Evolutionary conservation across 2,797 vertebrate genomes (phyloP), one percentile per base, ranked within the genome.

Genomic region (Chrosomus eos): DNA sequence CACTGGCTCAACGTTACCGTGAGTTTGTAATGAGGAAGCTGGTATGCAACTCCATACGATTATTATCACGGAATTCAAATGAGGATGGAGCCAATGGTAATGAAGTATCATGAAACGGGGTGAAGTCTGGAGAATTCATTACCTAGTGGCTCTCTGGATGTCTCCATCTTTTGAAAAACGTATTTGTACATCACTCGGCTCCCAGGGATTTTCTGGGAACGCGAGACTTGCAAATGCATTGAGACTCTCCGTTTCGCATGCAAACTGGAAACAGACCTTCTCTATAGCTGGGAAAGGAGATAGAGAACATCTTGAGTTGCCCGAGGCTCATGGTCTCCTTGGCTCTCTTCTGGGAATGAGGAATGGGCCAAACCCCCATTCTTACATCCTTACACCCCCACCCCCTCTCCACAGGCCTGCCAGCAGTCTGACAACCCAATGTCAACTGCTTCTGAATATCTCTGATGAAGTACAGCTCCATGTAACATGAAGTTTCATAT

Each of bases 251-350:
- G 8, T 80, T 67, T 67, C 23, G 5, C 48, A 83, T 77, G 33
- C 18, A 23, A 55, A 83, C 62, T 68, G 36, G 64, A 48, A 84
- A 67, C 33, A 33, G 60, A 68, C 31, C 45, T 83, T 36, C 23
- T n/a, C 28, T 60, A 67, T 38, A 14, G 19, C 31, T 70, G 62
- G 68, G 36, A 75, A 79, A 28, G 55, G 36, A 83, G 58, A 74
- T 70, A 62, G 75, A 75, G 70, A 75, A 75, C 71, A 84, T 81
- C 64, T 75, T 68, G 82, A 84, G 68, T 75, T 83, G 82, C 82
- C 86, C 26, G 66, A 81, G 82, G 86, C 82, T 77, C 72, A 33
- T 33, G 55, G 64, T 87, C 72, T 87, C 78, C 82, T 84, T 77
- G 64, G 71, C 53, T 71, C 82, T 81, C 78, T 58, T 77, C 21